phyloP scores from a whole-genome alignment of 1,140 invertebrate genomes.

The Camponotus pennsylvanicus region DNA sequence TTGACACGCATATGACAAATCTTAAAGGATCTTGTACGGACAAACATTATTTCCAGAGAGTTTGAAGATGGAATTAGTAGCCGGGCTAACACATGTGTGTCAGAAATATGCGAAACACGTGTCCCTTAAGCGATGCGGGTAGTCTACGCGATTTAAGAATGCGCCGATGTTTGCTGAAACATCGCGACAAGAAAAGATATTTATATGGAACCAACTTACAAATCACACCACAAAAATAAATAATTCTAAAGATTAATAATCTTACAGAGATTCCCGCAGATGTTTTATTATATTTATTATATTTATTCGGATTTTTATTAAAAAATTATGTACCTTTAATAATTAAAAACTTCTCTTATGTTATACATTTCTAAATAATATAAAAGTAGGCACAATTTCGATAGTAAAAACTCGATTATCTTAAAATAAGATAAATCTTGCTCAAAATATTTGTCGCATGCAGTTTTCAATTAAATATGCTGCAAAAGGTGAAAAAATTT shows the following conservation, averaged over 20 bases:
- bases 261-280: neutral
- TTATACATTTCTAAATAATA: neutral
- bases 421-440: neutral
- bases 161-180: slow-evolving; percentile 4
- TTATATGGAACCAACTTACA: neutral
- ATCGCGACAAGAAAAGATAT: neutral
- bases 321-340: too few species aligned
- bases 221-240: neutral
- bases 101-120: slow-evolving; percentile 30
- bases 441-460: neutral
- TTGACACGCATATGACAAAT: slow-evolving; percentile 47
- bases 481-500: neutral
- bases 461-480: neutral
- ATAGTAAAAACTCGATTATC: neutral
- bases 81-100: slow-evolving; percentile 2
- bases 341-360: neutral
- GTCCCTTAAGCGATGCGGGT: neutral
- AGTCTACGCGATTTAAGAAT: slow-evolving; percentile 12
- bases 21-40: slow-evolving; percentile 14
- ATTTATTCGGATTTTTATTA: neutral
- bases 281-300: neutral
- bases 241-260: too few species aligned
- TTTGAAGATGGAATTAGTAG: slow-evolving; percentile 17
- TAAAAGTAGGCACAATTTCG: neutral
- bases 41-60: slow-evolving; percentile 4